Base-by-base conservation (phyloP, 92 coral and sea anemone species). In the Parazoanthus atlanticus region DNA sequence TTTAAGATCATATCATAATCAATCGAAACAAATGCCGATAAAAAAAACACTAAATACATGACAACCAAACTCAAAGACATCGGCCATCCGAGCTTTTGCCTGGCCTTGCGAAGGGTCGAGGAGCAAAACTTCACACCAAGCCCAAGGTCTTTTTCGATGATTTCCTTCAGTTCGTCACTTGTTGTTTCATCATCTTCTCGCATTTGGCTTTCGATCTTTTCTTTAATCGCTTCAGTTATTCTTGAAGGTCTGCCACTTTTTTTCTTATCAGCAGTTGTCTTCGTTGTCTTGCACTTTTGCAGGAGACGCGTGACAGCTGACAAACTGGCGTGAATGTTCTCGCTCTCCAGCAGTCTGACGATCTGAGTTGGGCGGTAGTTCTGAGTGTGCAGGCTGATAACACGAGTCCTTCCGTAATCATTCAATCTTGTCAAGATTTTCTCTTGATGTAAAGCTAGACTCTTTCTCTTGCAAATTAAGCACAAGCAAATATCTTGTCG, bases 61-160 rank as follows among this genome's bases (percentile, higher is more conserved):
- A n/a, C n/a, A n/a, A n/a, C n/a, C n/a, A n/a, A n/a, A n/a, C n/a
- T n/a, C n/a, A n/a, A n/a, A n/a, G n/a, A n/a, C n/a, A 80, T 80
- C 17, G 84, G 30, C 84, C 71, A 80, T 1, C 84, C 84, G 33
- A 38, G 84, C 71, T 49, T 28, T 21, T 29, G 84, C 12, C 84
- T 29, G 2, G 72, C 69, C 32, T 23, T 52, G 26, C 47, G 84
- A 80, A 80, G 10, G 70, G 71, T 56, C 15, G 84, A 52, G n/a
- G 72, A 56, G 8, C 26, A 29, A n/a, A 80, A 56, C 10, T 28
- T 56, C 1, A 80, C 71, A 0, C 72, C 85, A 33, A 40, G 72
- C 0, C 72, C 85, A 33, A 40, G 72, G 30, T 80, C 43, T 36
- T 81, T 31, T 5, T 8, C 32, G 23, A 81, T 64, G 9, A 81